Evolutionary conservation across 2,888 invertebrate species (phyloP).

Genomic region (Ochropacha duplaris): DNA sequence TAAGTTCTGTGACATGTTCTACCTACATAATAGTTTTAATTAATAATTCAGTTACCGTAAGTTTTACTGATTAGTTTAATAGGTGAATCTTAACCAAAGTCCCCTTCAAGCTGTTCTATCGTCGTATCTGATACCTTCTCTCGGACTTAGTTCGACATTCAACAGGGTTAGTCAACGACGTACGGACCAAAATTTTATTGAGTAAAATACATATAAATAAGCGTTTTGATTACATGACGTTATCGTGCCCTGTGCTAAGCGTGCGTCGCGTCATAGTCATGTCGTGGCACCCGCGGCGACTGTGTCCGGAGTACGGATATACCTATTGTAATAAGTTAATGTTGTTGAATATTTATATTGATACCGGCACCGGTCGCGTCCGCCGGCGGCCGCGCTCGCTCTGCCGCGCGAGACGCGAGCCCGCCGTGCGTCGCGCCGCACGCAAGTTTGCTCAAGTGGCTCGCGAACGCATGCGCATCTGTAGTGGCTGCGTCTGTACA

Average conservation of each 20-base stretch:
- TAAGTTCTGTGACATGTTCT: conserved; percentile 35
- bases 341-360: conserved; percentile 54
- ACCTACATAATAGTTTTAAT: conserved; percentile 57
- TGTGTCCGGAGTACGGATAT: conserved; percentile 26
- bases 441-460: conserved; percentile 73
- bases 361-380: conserved; percentile 41
- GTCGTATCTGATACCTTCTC: conserved; percentile 57
- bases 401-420: conserved; percentile 29
- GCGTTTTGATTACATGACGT: conserved; percentile 50
- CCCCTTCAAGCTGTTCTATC: conserved; percentile 48
- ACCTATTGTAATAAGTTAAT: conserved; percentile 35
- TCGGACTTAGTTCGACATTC: conserved; percentile 57
- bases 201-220: conserved; percentile 30
- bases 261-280: conserved; percentile 10
- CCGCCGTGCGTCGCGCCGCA: conserved; percentile 33
- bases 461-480: conserved; percentile 64
- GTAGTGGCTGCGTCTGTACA: conserved; percentile 73
- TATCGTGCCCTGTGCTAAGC: conserved; percentile 57
- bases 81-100: conserved; percentile 78
- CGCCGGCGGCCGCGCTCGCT: conserved; percentile 16
- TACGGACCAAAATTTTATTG: conserved; percentile 62
- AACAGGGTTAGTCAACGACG: conserved; percentile 69
- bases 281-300: conserved; percentile 35
- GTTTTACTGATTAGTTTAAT: conserved; percentile 74
- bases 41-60: conserved; percentile 77